Base-by-base conservation (phyloP, 2,888 invertebrate genomes). In the Deilephila porcellus region DNA sequence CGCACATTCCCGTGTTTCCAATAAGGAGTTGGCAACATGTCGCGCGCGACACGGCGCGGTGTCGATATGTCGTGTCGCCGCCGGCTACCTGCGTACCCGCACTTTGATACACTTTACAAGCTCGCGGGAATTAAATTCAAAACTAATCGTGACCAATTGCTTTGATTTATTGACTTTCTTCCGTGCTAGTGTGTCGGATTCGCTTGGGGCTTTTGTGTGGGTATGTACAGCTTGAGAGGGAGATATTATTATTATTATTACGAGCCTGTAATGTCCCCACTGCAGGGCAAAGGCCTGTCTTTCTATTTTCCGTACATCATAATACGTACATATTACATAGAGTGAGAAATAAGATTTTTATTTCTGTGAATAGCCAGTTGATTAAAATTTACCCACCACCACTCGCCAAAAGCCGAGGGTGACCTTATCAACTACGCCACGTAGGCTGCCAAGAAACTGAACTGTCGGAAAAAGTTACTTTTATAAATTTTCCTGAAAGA, bases 11-110 rank as follows among this genome's bases (percentile, higher is more conserved):
- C 73, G 77, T 84, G 84, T 77, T 82, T 86, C 90, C 85, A 89
- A 89, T 89, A 90, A 86, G 90, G 90, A 80, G 82, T 71, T 77
- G 78, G 83, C 82, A 81, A 85, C 88, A 84, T 86, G 88, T 88
- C 81, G 81, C 83, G 81, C 81, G 81, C 83, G 82, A 88, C 88
- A 84, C 73, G 77, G 76, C 78, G 77, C 79, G 75, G 76, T 77
- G 79, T 78, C 77, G 77, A 74, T 72, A 71, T 79, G 78, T 56
- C n/a, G 56, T 56, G 56, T 56, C 56, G 56, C 78, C 74, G 77
- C 78, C 79, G 71, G 74, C 81, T 82, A 81, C 81, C 73, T 77
- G 80, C 77, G 78, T 79, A 80, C 71, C 75, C 77, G 78, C 79
- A 78, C 77, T 64, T 76, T 78, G 75, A 80, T 81, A 79, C 77